These are phyloP conservation scores for Palythoa caribaeorum DNA, from an alignment of 92 coral and sea anemone species.

Conservation along the genomic window DNA sequence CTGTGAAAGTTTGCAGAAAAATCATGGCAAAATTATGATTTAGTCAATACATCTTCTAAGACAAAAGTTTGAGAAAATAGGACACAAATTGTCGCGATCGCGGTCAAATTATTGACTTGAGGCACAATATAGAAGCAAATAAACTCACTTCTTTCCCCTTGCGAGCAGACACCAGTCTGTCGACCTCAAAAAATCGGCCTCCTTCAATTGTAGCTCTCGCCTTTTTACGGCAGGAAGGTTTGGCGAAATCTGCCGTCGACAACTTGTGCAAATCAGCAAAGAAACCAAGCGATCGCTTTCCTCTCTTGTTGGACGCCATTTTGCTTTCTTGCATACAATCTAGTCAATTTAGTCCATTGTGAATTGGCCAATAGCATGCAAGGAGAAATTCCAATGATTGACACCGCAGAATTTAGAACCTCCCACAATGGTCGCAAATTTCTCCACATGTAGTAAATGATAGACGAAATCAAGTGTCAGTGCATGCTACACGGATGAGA, in stretches of 20 bases:
- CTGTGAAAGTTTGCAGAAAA: background rate
- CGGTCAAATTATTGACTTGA: background rate
- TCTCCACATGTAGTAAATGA: constrained; percentile 25
- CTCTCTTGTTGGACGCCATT: constrained; percentile 1
- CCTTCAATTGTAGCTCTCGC: background rate
- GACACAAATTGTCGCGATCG: background rate
- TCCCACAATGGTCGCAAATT: constrained; percentile 13
- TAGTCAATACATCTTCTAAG: background rate
- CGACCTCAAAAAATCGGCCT: background rate
- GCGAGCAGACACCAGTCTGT: background rate
- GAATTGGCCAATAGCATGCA: background rate
- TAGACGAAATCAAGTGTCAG: too few species aligned
- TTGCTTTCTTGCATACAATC: background rate
- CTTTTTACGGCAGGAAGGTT: background rate
- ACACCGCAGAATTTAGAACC: constrained; percentile 16
- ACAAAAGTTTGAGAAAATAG: background rate
- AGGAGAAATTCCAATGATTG: constrained; percentile 13
- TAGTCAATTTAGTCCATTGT: background rate
- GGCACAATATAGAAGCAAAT: background rate
- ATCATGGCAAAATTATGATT: too few species aligned
- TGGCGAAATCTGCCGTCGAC: constrained; percentile 17
- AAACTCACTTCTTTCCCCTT: constrained; percentile 17
- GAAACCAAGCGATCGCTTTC: constrained; percentile 9
- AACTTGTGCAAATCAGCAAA: constrained; percentile 2
- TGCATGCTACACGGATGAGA: too few species aligned